Percentiles rank a stretch among this genome's conserved stretches.
These are phyloP conservation scores for Eulemur albifrons DNA, from an alignment of 2,797 vertebrate genomes.

Conservation along the genomic window DNA sequence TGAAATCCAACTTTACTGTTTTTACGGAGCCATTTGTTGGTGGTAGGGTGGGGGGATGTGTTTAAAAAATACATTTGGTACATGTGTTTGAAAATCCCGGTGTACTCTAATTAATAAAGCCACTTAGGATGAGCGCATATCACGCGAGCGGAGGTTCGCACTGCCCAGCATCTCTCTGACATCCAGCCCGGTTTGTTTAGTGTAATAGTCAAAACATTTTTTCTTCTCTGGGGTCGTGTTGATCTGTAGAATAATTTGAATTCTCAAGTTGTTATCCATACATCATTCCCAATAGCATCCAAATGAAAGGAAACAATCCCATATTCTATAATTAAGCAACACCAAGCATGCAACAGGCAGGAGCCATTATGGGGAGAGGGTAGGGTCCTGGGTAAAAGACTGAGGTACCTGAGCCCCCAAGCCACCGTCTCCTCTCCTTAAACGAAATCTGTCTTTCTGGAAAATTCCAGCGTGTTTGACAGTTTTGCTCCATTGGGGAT, in stretches of 20 bases:
- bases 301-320: conserved; percentile 67
- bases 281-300: conserved; percentile 73
- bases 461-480: conserved; percentile 32
- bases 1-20: neutral
- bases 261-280: conserved; percentile 79
- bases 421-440: neutral
- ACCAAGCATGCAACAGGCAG: neutral
- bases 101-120: conserved; percentile 59
- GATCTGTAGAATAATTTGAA: conserved; percentile 75
- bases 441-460: conserved; percentile 17
- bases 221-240: conserved; percentile 74
- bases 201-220: conserved; percentile 79
- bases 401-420: neutral
- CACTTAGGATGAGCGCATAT: conserved; percentile 60
- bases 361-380: neutral
- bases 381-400: rapidly evolving
- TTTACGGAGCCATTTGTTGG: neutral
- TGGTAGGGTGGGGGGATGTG: rapidly evolving
- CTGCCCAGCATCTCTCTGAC: conserved; percentile 60
- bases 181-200: conserved; percentile 73
- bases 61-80: conserved; percentile 23
- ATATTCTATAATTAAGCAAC: conserved; percentile 61
- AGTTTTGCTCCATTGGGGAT: neutral
- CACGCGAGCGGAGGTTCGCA: conserved; percentile 13
- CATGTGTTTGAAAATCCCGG: conserved; percentile 55